Base-by-base conservation (phyloP, 2,113 vertebrate genomes). In the Prolemur simus region DNA sequence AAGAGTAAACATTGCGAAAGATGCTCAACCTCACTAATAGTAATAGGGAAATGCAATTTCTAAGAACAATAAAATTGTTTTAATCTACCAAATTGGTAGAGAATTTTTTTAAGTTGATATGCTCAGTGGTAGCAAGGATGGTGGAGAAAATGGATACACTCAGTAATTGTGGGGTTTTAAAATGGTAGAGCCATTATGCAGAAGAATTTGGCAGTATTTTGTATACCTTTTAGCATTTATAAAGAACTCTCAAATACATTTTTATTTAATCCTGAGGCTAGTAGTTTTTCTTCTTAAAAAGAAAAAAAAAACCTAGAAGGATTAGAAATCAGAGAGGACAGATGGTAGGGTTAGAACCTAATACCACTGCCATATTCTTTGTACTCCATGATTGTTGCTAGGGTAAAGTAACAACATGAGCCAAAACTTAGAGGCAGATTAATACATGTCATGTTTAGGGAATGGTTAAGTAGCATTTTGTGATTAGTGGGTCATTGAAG, bases 1-100 rank as follows among this genome's bases (percentile, higher is more conserved):
- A 76, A 85, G 91, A 90, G 13, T 87, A 83, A 87, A 49, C 42
- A n/a, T n/a, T 88, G 12, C 23, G 60, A 89, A 77, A 73, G 17
- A 37, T 73, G 27, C 56, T 76, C 27, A 83, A 3, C 56, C 34
- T 69, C 32, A 76, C 9, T 78, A 68, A 77, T 42, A 54, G 18
- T 18, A 54, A 54, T 54, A 69, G 37, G 29, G 45, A 83, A 82
- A 68, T 82, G 39, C 23, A 58, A 68, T 27, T 66, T 94, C 73
- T 86, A 91, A 96, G 86, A 56, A 74, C 29, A 85, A 56, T 56
- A 34, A 71, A 89, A 73, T 69, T 68, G 25, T 86, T 94, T 90
- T 81, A 94, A 73, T 90, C 13, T 80, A 23, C 74, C 20, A 42
- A 8, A 84, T 68, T 94, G 27, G 34, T 27, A 82, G 69, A 81